Evolutionary conservation across 2,888 invertebrate species (phyloP).

Genomic region (Nymphalis c-album): DNA sequence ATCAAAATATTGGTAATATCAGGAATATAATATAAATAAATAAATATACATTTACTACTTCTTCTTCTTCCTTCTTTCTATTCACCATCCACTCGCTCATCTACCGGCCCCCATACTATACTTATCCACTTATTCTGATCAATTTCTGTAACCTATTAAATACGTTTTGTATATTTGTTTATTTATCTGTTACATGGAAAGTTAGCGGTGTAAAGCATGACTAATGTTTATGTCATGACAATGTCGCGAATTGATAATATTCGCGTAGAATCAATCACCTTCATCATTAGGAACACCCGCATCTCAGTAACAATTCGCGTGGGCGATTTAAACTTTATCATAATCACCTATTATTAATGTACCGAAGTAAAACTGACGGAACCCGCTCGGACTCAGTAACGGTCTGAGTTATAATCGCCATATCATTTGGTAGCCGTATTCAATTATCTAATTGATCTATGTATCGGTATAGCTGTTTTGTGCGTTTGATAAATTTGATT

Average conservation of each 20-base stretch:
- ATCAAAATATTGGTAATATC: too few species aligned
- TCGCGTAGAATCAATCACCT: slow-evolving; percentile 28
- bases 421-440: not conserved
- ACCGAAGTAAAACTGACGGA: not conserved
- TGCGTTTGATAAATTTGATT: slow-evolving; percentile 62
- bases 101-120: too few species aligned
- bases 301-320: slow-evolving; percentile 8
- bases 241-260: slow-evolving; percentile 9
- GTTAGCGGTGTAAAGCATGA: not conserved
- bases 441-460: slow-evolving; percentile 5
- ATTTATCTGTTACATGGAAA: not conserved
- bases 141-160: not conserved
- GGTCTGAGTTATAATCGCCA: not conserved
- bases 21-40: too few species aligned
- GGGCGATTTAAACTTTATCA: slow-evolving; percentile 12
- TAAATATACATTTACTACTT: too few species aligned
- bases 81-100: too few species aligned
- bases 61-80: too few species aligned
- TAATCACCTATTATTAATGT: slow-evolving; percentile 1
- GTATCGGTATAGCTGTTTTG: slow-evolving; percentile 3
- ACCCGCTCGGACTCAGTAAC: not conserved
- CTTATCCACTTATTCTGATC: too few species aligned
- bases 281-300: slow-evolving; percentile 9
- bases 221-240: not conserved
- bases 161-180: not conserved